Evolutionary conservation across 2,797 vertebrate species (phyloP), one percentile per base, ranked within the genome.

Genomic region (Gorsachius magnificus): DNA sequence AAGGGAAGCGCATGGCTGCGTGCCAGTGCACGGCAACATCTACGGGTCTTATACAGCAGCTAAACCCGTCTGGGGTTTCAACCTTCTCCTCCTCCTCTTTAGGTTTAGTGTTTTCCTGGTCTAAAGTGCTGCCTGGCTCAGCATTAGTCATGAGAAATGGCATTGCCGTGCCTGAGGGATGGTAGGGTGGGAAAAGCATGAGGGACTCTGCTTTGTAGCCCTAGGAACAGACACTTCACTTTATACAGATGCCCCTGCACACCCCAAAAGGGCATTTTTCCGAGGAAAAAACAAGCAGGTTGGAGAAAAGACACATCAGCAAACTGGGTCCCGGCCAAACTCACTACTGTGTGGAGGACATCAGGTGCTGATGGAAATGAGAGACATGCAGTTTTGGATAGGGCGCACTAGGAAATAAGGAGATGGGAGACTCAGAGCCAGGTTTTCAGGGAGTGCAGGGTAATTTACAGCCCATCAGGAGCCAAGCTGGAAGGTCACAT

Each of bases 161-260:
- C 7, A 43, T 60, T 80, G 20, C 51, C 2, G 0, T 11, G 15
- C 28, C 15, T 28, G 17, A 82, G 70, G 61, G 38, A 28, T 35
- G 35, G 25, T n/a, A 35, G 0, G 1, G n/a, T 12, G 61, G 61
- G 12, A 68, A 63, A 11, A 75, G 8, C 26, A 6, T 0, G 41
- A 41, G 21, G 12, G 6, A 31, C 8, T 83, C 54, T 11, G 31
- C 33, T 71, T 68, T 71, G 13, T 48, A 81, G 10, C 16, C 35
- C 58, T 56, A 41, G 18, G 9, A 83, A 74, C 35, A 64, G 48
- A 9, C 5, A 2, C 7, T 43, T 58, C 21, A 9, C 13, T 61
- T 85, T 18, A 26, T 31, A 31, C 6, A 25, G 51, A 29, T 36
- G 26, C 10, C 6, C 11, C 13, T 41, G 31, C 38, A 74, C 2